These are phyloP conservation scores for Mylabris phalerata DNA, from an alignment of 1,140 invertebrate species.

Conservation along the genomic window DNA sequence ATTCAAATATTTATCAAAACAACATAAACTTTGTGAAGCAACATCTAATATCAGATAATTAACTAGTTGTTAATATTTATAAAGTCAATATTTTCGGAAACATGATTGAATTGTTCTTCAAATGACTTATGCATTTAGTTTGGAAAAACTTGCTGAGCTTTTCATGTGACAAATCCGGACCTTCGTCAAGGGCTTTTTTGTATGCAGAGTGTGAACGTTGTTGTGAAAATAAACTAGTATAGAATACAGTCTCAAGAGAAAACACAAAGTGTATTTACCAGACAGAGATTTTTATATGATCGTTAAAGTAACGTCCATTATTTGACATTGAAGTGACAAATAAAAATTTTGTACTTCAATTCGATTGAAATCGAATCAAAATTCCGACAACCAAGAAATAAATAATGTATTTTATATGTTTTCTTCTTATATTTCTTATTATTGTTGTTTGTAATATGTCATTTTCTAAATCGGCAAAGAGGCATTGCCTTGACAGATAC, in stretches of 20 bases:
- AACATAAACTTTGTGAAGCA: no score
- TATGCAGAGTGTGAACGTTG: slow-evolving; percentile 17
- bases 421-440: no score
- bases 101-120: slow-evolving; percentile 10
- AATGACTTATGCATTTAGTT: slow-evolving; percentile 13
- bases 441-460: no score
- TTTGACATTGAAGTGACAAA: slow-evolving; percentile 1
- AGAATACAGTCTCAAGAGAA: slow-evolving; percentile 12
- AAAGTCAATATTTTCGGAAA: slow-evolving; percentile 10
- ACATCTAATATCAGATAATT: no score
- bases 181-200: slow-evolving; percentile 19
- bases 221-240: slow-evolving; percentile 17
- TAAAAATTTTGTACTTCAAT: not conserved
- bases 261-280: slow-evolving; percentile 15
- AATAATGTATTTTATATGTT: no score
- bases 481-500: no score
- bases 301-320: not conserved
- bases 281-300: slow-evolving; percentile 11
- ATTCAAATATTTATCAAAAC: no score
- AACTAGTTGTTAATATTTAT: no score
- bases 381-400: no score
- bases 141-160: slow-evolving; percentile 14
- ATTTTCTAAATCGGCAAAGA: no score
- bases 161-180: slow-evolving; percentile 17
- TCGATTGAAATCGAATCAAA: no score